phyloP scores from a whole-genome alignment of 2,888 invertebrate genomes.

The Teleiodes luculella region DNA sequence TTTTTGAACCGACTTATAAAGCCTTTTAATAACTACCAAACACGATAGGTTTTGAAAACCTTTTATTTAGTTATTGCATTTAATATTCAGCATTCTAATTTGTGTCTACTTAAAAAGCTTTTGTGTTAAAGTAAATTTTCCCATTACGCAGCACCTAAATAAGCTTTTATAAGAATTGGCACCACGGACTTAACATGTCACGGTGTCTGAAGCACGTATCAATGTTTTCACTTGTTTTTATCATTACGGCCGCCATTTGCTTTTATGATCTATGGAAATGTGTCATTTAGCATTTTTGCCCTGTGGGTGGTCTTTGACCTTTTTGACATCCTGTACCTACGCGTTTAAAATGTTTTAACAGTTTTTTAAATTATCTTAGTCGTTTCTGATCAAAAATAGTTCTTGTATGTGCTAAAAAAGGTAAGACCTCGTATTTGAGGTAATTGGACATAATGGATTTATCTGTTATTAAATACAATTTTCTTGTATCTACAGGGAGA shows the following conservation, averaged over 20 bases:
- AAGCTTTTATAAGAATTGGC: background rate
- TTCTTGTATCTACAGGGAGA: no score
- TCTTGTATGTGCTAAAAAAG: background rate
- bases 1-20: no score
- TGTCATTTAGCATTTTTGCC: background rate
- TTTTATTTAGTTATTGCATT: no score
- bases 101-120: no score
- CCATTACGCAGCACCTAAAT: no score
- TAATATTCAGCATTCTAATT: no score
- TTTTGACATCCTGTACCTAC: background rate
- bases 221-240: slow-evolving; percentile 1
- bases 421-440: background rate
- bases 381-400: background rate
- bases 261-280: slow-evolving; percentile 5
- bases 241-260: slow-evolving; percentile 1
- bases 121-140: no score
- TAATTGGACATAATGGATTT: no score
- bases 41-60: no score
- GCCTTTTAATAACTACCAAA: no score
- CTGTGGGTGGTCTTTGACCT: slow-evolving; percentile 1
- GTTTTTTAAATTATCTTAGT: no score
- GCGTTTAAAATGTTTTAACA: background rate
- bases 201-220: background rate
- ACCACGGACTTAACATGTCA: background rate
- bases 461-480: background rate